Base-by-base conservation (phyloP, 2,797 vertebrate species). In the Acropternis orthonyx region DNA sequence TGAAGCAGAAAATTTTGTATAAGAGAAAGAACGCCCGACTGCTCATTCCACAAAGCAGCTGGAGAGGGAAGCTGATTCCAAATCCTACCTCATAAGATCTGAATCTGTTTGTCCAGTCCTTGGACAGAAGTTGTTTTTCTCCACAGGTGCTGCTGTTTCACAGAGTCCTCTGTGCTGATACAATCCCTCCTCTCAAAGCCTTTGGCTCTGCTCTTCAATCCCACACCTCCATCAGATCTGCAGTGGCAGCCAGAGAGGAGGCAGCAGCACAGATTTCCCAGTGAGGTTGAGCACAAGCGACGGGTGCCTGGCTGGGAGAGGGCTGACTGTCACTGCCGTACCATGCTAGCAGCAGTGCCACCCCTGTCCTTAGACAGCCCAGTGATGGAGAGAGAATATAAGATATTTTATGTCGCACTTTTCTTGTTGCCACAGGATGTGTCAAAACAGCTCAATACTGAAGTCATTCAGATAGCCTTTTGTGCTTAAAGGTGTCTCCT, bases 261-360 rank as follows among this genome's bases (percentile, higher is more conserved):
- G 37, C n/a, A 68, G 39, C 2, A 3, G 10, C 1, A 0, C 0
- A 0, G 16, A 16, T 37, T 68, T 58, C 41, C 28, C 0, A 1
- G 28, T 28, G 54, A 72, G 16, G 54, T 32, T 55, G 28, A 81
- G 24, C n/a, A 58, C 16, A 81, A 32, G 37, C 0, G 0, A 13
- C 1, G 2, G 22, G 41, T 1, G 4, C 23, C 36, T 44, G 37
- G 17, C 43, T 62, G 46, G 73, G 30, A 22, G 24, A 48, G 52
- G 12, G 28, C 43, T 85, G 32, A 30, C 36, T 2, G 6, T 11
- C 26, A 2, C 26, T 0, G 0, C 26, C 1, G 3, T 21, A 15
- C 36, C 44, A 3, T 37, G 52, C 58, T 8, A 2, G 16, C 10
- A 28, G 28, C 76, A 79, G 36, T 76, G 55, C 30, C 66, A 44